Evolutionary conservation across 2,113 vertebrate genomes (phyloP).

Genomic region (Benitochromis conjunctus): DNA sequence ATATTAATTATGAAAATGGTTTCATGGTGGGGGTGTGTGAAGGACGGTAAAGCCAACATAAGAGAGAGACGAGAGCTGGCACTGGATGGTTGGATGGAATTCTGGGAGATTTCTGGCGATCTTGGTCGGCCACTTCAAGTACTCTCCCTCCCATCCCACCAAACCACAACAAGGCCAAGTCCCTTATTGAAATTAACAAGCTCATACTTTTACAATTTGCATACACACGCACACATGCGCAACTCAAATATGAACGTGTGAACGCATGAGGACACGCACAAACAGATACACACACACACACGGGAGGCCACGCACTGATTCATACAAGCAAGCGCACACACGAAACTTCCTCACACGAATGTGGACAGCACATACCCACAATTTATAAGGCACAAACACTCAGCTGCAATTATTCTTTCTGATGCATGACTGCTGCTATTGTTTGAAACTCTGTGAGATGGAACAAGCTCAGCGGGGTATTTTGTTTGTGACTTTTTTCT

Average conservation of each 20-base stretch:
- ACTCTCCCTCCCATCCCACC: conserved; percentile 54
- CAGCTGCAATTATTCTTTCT: conserved; percentile 53
- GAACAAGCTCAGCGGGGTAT: conserved; percentile 30
- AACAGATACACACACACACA: not conserved
- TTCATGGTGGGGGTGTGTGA: conserved; percentile 24
- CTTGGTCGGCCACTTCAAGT: conserved; percentile 75
- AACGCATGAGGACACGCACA: conserved; percentile 4
- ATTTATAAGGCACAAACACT: conserved; percentile 55
- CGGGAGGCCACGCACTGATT: conserved; percentile 1
- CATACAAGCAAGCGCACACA: conserved; percentile 9
- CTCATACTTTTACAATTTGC: conserved; percentile 76
- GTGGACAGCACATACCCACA: conserved; percentile 40
- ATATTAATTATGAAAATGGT: conserved; percentile 55
- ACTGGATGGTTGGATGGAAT: conserved; percentile 50
- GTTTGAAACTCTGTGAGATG: conserved; percentile 56
- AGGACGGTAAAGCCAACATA: conserved; percentile 4
- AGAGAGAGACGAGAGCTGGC: conserved; percentile 42
- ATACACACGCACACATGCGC: conserved; percentile 54
- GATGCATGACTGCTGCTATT: conserved; percentile 66
- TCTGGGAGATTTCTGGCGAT: conserved; percentile 68
- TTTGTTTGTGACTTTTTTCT: conserved; percentile 34
- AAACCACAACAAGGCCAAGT: conserved; percentile 77
- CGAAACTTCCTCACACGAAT: conserved; percentile 34
- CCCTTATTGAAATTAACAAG: conserved; percentile 77
- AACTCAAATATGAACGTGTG: conserved; percentile 36